These are phyloP conservation scores for Todiramphus chloris DNA, from an alignment of 2,113 vertebrate genomes.

Conservation along the genomic window DNA sequence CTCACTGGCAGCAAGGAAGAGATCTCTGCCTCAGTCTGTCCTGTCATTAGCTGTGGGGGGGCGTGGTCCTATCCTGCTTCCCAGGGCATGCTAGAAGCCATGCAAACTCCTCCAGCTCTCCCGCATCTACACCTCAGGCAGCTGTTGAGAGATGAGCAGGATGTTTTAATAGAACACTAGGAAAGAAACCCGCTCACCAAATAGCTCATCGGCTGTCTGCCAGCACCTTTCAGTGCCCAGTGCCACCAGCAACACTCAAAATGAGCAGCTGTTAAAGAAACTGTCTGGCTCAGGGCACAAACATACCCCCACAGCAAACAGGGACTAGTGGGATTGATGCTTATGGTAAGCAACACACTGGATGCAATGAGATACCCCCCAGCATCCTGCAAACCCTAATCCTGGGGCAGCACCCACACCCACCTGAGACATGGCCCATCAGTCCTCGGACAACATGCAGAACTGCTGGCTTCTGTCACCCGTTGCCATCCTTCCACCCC, in stretches of 20 bases:
- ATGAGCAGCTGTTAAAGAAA: background rate
- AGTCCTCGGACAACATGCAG: accelerated
- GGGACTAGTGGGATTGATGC: background rate
- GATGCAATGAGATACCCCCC: background rate
- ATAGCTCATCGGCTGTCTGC: background rate
- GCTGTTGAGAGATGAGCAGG: background rate
- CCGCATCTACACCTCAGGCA: background rate
- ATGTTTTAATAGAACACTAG: background rate
- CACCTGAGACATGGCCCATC: accelerated
- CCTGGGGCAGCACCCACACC: background rate
- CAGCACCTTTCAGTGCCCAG: background rate
- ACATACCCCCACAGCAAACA: background rate
- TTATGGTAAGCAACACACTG: background rate
- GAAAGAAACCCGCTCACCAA: background rate
- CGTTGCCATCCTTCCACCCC: background rate
- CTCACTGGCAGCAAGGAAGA: background rate
- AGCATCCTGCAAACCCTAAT: background rate
- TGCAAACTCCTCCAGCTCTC: background rate
- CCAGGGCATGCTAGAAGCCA: accelerated
- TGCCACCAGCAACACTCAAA: background rate
- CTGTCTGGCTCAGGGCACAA: background rate
- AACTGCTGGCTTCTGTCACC: background rate
- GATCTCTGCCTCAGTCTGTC: background rate
- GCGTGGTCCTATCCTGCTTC: background rate
- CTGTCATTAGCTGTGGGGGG: background rate